These are phyloP conservation scores for Pandemis cinnamomeana DNA, from an alignment of 2,888 invertebrate genomes.

Conservation along the genomic window DNA sequence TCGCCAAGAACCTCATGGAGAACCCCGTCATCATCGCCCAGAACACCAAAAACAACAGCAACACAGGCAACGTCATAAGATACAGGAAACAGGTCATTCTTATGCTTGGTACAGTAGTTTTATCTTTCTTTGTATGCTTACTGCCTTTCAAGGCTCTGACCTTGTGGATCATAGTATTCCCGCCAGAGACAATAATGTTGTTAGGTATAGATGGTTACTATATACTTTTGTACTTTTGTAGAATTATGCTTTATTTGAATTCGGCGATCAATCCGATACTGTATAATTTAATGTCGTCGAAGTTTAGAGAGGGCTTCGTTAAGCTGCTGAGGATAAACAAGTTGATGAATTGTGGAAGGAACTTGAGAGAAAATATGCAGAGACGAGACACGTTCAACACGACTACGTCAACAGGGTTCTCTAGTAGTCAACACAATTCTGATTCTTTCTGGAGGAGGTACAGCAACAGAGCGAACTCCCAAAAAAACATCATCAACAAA, in stretches of 20 bases:
- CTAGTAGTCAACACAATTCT: slow-evolving; percentile 84
- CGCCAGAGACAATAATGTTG: slow-evolving; percentile 86
- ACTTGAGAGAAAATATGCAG: slow-evolving; percentile 82
- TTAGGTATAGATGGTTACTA: slow-evolving; percentile 93
- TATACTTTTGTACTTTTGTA: slow-evolving; percentile 92
- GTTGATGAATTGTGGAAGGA: slow-evolving; percentile 74
- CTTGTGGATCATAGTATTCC: slow-evolving; percentile 93
- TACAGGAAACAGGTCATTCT: slow-evolving; percentile 93
- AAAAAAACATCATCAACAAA: slow-evolving; percentile 67
- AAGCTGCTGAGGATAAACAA: slow-evolving; percentile 84
- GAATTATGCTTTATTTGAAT: slow-evolving; percentile 95
- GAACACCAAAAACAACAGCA: slow-evolving; percentile 77
- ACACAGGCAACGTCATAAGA: slow-evolving; percentile 85
- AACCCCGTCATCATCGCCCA: slow-evolving; percentile 89
- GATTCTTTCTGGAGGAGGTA: slow-evolving; percentile 87
- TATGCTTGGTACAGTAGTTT: slow-evolving; percentile 95
- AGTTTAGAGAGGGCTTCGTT: slow-evolving; percentile 93
- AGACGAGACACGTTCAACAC: slow-evolving; percentile 88
- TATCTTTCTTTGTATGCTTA: slow-evolving; percentile 95
- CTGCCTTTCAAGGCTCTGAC: slow-evolving; percentile 95
- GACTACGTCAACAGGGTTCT: slow-evolving; percentile 86
- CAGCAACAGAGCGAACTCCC: slow-evolving; percentile 80
- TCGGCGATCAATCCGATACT: slow-evolving; percentile 96
- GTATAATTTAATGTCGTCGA: slow-evolving; percentile 96
- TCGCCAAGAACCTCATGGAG: slow-evolving; percentile 93